Percentiles rank a stretch among this genome's conserved stretches.
Conservation (phyloP, 2,113 vertebrate genomes). For the Aleadryas rufinucha region DNA sequence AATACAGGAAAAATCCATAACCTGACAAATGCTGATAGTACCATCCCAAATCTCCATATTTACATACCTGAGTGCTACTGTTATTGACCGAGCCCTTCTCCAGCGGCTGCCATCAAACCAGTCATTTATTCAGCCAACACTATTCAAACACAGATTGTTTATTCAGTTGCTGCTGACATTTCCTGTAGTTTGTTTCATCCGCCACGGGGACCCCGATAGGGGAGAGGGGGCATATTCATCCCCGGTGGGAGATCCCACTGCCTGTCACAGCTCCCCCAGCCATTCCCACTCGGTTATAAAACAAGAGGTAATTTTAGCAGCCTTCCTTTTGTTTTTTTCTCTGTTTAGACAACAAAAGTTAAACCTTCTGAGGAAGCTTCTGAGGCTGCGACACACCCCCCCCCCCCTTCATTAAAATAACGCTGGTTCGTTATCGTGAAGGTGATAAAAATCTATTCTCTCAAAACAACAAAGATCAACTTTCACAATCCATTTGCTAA, state of each 20-base stretch:
- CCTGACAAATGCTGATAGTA: background rate
- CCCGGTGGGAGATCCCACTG: background rate
- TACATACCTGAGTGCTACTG: background rate
- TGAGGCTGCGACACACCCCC: background rate
- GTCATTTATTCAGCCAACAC: background rate
- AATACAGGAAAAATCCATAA: background rate
- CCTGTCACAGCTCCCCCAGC: background rate
- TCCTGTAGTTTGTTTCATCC: background rate
- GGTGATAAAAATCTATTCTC: background rate
- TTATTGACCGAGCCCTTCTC: constrained; percentile 1
- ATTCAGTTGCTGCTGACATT: background rate
- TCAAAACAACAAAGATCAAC: background rate
- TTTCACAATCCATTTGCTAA: constrained; percentile 19
- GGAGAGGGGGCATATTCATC: background rate
- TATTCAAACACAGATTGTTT: background rate
- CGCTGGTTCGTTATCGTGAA: background rate
- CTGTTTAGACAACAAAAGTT: background rate
- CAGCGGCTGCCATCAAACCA: background rate
- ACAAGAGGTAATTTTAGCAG: background rate
- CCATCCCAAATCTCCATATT: background rate
- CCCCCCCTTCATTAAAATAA: background rate
- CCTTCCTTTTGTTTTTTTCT: background rate
- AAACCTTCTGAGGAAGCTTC: background rate
- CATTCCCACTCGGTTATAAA: background rate
- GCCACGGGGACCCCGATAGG: background rate